Evolutionary conservation across 2,888 invertebrate species (phyloP), one percentile per base, ranked within the genome.

Genomic region (Orthonychiurus folsomi): DNA sequence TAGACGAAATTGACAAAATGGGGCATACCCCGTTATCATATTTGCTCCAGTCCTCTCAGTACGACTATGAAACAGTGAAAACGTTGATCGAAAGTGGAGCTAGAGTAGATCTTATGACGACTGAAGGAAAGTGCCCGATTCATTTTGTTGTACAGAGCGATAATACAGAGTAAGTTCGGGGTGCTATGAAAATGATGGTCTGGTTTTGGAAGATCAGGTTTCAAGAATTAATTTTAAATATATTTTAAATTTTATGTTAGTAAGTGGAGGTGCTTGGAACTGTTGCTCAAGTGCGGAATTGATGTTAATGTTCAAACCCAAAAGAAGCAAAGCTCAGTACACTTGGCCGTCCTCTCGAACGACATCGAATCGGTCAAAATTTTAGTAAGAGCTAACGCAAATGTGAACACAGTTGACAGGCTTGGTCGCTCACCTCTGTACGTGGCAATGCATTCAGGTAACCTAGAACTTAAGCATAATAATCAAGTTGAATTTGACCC

Each of bases 321-420:
- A 50, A 65, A 68, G 61, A 65, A 68, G n/a, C 72, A 70, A 57
- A 69, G 58, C 48, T 66, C 70, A 12, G 58, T 69, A 25, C 72
- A 72, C 54, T 54, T 70, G 25, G 66, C 69, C 23, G 69, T 69
- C 50, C 63, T 68, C 3, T 56, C 63, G 58, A 62, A 66, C 21
- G 72, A 72, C 59, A 61, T 66, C 15, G 63, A 68, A 53, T 65
- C 68, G 23, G 60, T 69, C 23, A 56, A 63, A 55, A 63, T 70
- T 55, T 63, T 72, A n/a, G 57, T 70, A 1, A 56, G 63, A n/a
- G 56, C 66, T 9, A 63, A 64, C 27, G 69, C 70, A 9, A 63
- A 69, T 52, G 67, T 69, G 1, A 70, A 72, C 52, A 64, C 67
- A 15, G 56, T 59, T 3, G 70, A 70, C 60, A 37, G 65, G 55